Evolutionary conservation across 2,113 vertebrate species (phyloP).

Genomic region (Hippocampus abdominalis): DNA sequence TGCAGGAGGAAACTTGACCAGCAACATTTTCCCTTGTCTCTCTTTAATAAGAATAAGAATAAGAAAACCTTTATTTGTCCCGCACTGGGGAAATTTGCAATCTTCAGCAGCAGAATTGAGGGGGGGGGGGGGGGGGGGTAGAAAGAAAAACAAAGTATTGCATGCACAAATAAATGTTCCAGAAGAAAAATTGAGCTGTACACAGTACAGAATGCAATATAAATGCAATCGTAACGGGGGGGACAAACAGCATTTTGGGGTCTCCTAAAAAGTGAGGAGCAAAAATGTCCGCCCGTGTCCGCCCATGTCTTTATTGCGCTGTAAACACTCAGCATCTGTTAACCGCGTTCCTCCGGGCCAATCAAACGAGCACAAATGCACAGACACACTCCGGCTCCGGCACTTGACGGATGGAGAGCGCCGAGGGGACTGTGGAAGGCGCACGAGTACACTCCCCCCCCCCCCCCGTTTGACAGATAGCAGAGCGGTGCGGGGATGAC

Average conservation of each 20-base stretch:
- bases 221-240: too few species aligned
- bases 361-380: slow-evolving; percentile 27
- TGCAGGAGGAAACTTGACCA: slow-evolving; percentile 30
- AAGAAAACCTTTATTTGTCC: too few species aligned
- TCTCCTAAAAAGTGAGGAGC: neutral
- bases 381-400: slow-evolving; percentile 8
- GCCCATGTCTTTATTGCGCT: neutral
- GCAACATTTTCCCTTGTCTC: neutral
- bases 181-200: too few species aligned
- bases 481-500: slow-evolving; percentile 42
- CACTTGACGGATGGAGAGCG: slow-evolving; percentile 33
- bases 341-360: slow-evolving; percentile 22
- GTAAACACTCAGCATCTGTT: too few species aligned
- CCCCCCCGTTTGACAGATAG: slow-evolving; percentile 45
- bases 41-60: too few species aligned
- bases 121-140: too few species aligned
- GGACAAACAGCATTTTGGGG: too few species aligned
- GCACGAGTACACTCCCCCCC: slow-evolving; percentile 26
- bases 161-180: too few species aligned
- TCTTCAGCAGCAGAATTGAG: too few species aligned
- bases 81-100: too few species aligned
- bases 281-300: neutral
- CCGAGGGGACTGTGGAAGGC: slow-evolving; percentile 26
- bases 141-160: too few species aligned
- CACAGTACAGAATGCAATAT: too few species aligned